phyloP scores from a whole-genome alignment of 2,888 invertebrate genomes.

The Dolichomitus sp. region DNA sequence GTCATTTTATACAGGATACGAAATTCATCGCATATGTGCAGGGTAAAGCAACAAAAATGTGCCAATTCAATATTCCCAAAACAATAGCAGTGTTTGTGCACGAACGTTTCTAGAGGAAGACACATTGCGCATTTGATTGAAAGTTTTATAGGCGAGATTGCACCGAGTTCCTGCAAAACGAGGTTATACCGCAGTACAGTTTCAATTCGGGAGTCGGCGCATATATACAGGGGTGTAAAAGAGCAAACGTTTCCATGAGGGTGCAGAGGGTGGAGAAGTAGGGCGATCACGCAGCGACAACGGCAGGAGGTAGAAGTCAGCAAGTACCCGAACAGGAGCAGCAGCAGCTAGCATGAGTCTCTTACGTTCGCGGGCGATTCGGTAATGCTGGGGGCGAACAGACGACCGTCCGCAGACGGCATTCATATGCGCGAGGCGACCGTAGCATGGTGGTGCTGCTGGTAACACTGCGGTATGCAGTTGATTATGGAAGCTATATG shows the following conservation, averaged over 20 bases:
- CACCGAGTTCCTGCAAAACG: conserved; percentile 27
- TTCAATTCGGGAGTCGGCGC: conserved; percentile 55
- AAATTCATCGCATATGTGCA: neutral
- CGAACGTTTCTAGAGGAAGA: neutral
- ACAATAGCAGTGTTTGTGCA: neutral
- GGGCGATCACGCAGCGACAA: conserved; percentile 45
- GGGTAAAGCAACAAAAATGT: neutral
- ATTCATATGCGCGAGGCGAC: conserved; percentile 83
- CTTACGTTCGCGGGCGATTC: conserved; percentile 40
- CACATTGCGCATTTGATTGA: conserved; percentile 45
- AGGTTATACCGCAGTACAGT: conserved; percentile 51
- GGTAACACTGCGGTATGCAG: conserved; percentile 86
- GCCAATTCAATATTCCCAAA: conserved; percentile 12
- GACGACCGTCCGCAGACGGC: conserved; percentile 73
- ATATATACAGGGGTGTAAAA: conserved; percentile 56
- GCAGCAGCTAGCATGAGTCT: conserved; percentile 19
- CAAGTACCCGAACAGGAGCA: conserved; percentile 33
- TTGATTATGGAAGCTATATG: conserved; percentile 86
- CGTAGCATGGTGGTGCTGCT: conserved; percentile 77
- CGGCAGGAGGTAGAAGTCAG: conserved; percentile 34
- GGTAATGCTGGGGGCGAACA: conserved; percentile 48
- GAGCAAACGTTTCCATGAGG: conserved; percentile 54
- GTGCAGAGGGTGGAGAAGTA: neutral
- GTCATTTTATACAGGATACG: neutral
- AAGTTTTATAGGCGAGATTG: conserved; percentile 56